Evolutionary conservation across 2,113 vertebrate genomes (phyloP).

Genomic region (Stomatorhinus ivindoensis): DNA sequence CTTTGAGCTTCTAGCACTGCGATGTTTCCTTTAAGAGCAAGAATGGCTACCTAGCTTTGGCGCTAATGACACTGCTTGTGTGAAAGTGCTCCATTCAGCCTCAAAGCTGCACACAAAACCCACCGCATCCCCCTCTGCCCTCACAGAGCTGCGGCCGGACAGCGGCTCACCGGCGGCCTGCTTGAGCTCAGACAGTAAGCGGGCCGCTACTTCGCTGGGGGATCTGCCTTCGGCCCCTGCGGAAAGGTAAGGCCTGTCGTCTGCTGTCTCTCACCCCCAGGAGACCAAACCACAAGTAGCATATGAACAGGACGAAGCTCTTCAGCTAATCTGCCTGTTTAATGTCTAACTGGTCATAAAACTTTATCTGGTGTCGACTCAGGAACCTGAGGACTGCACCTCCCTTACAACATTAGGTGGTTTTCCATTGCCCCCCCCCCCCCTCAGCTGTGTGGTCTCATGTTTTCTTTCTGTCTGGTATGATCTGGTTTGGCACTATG

Average conservation of each 20-base stretch:
- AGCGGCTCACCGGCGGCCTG: slow-evolving; percentile 27
- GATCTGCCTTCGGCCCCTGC: slow-evolving; percentile 17
- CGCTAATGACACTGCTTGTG: background rate
- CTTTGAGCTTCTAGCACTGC: background rate
- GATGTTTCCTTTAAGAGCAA: background rate
- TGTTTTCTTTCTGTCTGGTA: background rate
- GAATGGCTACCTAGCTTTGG: background rate
- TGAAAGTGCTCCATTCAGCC: background rate
- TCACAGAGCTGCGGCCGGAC: slow-evolving; percentile 40
- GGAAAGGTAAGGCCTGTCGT: slow-evolving; percentile 42
- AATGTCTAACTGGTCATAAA: slow-evolving; percentile 4
- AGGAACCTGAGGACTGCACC: background rate
- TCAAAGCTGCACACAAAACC: background rate
- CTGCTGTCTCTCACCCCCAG: background rate
- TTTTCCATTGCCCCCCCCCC: background rate
- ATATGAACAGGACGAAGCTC: background rate
- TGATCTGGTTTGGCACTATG: background rate
- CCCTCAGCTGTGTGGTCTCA: background rate
- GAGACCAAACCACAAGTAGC: background rate
- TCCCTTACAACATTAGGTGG: background rate
- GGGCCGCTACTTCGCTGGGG: slow-evolving; percentile 15
- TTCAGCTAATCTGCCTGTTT: background rate
- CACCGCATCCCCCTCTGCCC: slow-evolving; percentile 42
- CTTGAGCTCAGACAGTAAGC: slow-evolving; percentile 20
- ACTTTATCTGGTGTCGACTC: slow-evolving; percentile 5